These are phyloP conservation scores for Mustela nigripes DNA, from an alignment of 2,113 vertebrate species.

Conservation along the genomic window DNA sequence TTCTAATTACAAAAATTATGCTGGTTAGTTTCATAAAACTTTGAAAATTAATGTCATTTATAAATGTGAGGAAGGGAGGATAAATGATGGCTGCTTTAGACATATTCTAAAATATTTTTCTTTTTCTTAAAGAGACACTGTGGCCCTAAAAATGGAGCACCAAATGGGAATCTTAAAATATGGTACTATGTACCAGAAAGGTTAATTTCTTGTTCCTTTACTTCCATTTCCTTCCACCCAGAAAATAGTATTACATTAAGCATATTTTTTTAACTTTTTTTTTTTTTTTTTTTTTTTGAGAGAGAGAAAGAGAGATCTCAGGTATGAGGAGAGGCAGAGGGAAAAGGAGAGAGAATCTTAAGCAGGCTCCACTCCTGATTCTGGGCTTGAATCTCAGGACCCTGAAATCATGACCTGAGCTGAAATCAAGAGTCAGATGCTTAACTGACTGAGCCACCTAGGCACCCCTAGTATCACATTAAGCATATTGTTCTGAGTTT, in stretches of 20 bases:
- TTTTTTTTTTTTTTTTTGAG: background rate
- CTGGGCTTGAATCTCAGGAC: background rate
- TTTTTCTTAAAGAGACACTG: background rate
- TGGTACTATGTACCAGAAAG: background rate
- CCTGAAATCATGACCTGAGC: background rate
- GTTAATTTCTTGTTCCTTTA: background rate
- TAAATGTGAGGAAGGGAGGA: conserved; percentile 28
- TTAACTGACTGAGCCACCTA: background rate
- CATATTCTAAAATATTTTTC: background rate
- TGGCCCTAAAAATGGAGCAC: background rate
- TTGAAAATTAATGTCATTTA: conserved; percentile 38
- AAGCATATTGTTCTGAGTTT: conserved; percentile 38
- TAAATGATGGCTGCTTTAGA: conserved; percentile 20
- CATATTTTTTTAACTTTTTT: conserved; percentile 4
- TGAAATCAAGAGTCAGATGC: background rate
- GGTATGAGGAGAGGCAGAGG: background rate
- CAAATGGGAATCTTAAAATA: background rate
- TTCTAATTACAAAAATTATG: conserved; percentile 15
- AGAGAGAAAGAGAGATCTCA: background rate
- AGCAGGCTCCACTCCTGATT: background rate
- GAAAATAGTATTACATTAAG: conserved; percentile 26
- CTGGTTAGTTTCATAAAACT: conserved; percentile 25
- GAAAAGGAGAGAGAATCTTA: background rate
- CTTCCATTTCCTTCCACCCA: conserved; percentile 24
- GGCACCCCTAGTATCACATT: background rate